These are phyloP conservation scores for Oostethus manadensis DNA, from an alignment of 2,113 vertebrate genomes.

Conservation along the genomic window DNA sequence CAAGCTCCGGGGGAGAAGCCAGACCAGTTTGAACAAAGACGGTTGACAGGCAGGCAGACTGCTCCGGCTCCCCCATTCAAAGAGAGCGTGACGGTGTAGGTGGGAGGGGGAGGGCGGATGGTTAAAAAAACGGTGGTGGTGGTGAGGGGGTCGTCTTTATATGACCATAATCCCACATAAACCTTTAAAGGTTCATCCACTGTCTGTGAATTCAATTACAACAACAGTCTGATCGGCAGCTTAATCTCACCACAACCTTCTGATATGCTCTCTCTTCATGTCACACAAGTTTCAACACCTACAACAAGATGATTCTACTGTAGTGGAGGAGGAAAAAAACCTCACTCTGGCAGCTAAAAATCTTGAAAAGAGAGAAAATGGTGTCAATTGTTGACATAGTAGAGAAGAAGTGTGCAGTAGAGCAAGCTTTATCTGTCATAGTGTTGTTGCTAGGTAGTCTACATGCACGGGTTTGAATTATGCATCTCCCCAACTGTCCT, in stretches of 20 bases:
- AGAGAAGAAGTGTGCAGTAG: conserved; percentile 12
- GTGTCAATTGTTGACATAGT: conserved; percentile 21
- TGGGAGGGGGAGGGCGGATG: conserved; percentile 22
- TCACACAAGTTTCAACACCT: neutral
- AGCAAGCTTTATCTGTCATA: conserved; percentile 39
- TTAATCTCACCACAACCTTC: conserved; percentile 4
- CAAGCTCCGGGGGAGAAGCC: conserved; percentile 46
- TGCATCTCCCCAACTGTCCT: conserved; percentile 37
- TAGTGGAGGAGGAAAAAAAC: neutral
- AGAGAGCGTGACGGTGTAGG: conserved; percentile 14
- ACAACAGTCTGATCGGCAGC: conserved; percentile 4
- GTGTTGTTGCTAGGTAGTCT: conserved; percentile 34
- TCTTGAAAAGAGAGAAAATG: neutral
- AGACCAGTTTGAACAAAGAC: conserved; percentile 68
- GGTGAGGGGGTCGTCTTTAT: conserved; percentile 34
- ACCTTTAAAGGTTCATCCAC: conserved; percentile 55
- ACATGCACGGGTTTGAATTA: conserved; percentile 41
- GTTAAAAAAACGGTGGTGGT: neutral
- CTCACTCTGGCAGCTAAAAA: too few species aligned
- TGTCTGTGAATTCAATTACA: conserved; percentile 43
- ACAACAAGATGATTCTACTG: neutral
- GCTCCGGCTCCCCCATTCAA: conserved; percentile 57
- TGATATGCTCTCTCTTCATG: neutral
- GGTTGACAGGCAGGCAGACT: conserved; percentile 53
- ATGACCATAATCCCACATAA: conserved; percentile 61